These are phyloP conservation scores for Corynorhinus townsendii DNA, from an alignment of 2,113 vertebrate genomes.

Conservation along the genomic window DNA sequence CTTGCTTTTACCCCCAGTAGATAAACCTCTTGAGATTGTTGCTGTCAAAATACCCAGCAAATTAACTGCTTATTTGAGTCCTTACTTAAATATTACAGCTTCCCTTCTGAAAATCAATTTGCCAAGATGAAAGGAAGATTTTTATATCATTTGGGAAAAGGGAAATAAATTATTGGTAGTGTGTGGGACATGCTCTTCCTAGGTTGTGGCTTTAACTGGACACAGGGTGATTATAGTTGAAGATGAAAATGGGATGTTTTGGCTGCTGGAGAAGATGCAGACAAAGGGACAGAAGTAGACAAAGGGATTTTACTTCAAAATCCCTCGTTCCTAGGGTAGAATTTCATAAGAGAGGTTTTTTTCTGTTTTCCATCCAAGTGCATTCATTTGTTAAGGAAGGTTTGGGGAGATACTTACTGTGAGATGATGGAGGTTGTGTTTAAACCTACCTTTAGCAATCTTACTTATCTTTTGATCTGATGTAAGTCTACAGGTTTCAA, in stretches of 20 bases:
- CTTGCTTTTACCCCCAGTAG: neutral
- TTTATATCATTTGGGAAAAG: constrained; percentile 35
- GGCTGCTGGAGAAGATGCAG: neutral
- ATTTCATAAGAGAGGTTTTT: neutral
- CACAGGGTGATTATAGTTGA: neutral
- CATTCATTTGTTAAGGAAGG: neutral
- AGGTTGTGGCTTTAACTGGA: neutral
- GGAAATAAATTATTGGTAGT: constrained; percentile 5
- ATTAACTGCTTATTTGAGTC: neutral
- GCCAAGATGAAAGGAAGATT: constrained; percentile 4
- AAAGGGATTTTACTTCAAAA: constrained; percentile 26
- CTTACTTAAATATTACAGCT: neutral
- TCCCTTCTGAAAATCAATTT: constrained; percentile 35
- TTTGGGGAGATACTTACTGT: neutral
- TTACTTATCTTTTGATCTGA: neutral
- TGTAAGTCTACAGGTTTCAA: neutral
- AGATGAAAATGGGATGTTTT: neutral
- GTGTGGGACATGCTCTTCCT: neutral
- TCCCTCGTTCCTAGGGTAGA: neutral
- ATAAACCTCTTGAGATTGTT: constrained; percentile 5
- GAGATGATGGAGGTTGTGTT: neutral
- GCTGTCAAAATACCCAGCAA: constrained; percentile 8
- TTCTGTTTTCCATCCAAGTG: neutral
- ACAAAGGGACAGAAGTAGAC: neutral
- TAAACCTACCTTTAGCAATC: neutral